Evolutionary conservation across 2,888 invertebrate species (phyloP).

Genomic region (Synergus umbraculus): DNA sequence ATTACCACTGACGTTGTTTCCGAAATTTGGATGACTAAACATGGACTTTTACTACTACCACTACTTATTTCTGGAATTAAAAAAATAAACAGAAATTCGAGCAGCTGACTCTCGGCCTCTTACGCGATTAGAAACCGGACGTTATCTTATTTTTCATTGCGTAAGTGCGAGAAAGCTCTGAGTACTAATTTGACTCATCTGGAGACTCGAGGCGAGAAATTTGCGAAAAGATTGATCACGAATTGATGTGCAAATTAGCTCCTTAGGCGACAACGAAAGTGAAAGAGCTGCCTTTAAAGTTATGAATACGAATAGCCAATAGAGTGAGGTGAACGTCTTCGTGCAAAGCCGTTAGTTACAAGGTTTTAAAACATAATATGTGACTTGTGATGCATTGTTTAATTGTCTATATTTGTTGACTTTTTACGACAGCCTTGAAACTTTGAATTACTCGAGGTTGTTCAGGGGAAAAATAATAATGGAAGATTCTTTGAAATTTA

Average conservation of each 20-base stretch:
- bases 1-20: no score
- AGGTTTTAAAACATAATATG: background rate
- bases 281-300: constrained; percentile 37
- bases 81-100: background rate
- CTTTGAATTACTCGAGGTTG: background rate
- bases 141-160: constrained; percentile 29
- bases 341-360: background rate
- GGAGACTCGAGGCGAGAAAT: background rate
- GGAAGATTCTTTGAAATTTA: background rate
- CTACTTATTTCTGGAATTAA: no score
- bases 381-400: background rate
- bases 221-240: constrained; percentile 2
- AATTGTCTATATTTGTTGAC: background rate
- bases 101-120: background rate
- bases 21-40: no score
- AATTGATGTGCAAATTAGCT: constrained; percentile 18
- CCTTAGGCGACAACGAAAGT: constrained; percentile 42
- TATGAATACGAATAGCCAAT: constrained; percentile 1
- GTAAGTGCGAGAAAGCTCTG: constrained; percentile 25
- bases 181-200: constrained; percentile 11
- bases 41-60: no score
- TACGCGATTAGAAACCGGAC: constrained; percentile 3
- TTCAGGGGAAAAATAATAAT: background rate
- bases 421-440: constrained; percentile 1
- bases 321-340: constrained; percentile 5